Evolutionary conservation across 2,888 invertebrate genomes (phyloP).

Genomic region (Callyntrura guangdongensis): DNA sequence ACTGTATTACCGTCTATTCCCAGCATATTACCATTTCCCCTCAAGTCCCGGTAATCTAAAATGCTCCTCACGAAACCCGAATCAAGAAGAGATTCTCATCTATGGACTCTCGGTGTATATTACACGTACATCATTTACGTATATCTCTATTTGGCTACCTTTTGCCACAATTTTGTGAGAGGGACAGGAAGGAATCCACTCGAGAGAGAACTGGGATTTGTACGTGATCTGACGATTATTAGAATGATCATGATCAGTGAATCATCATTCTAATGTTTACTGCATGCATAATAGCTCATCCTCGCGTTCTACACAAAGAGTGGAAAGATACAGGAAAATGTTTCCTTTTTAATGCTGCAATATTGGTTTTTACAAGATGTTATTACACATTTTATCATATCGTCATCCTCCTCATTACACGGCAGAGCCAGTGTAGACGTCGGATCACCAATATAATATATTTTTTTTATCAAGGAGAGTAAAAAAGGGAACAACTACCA

Average conservation of each 20-base stretch:
- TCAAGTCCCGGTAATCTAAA: too few relatives aligned
- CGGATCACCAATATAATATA: background rate
- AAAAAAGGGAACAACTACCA: background rate
- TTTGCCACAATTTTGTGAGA: too few relatives aligned
- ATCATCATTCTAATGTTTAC: conserved; percentile 15
- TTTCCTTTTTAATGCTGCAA: conserved; percentile 58
- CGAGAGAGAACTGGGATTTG: background rate
- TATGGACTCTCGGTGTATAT: background rate
- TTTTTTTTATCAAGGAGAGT: background rate
- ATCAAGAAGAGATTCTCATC: background rate
- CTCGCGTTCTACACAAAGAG: background rate
- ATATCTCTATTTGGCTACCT: too few relatives aligned
- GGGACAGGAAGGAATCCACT: background rate
- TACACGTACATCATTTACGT: background rate
- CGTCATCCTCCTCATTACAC: conserved; percentile 43
- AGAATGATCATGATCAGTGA: conserved; percentile 25
- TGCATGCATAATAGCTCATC: conserved; percentile 37
- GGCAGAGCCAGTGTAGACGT: background rate
- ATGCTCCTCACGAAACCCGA: background rate
- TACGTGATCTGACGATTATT: conserved; percentile 45
- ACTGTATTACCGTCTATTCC: too few relatives aligned
- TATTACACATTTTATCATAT: conserved; percentile 57
- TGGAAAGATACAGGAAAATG: conserved; percentile 1
- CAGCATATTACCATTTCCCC: too few relatives aligned
- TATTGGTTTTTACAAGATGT: conserved; percentile 74